Conservation (phyloP, 2,113 vertebrate species). For the Phyllostomus hastatus region DNA sequence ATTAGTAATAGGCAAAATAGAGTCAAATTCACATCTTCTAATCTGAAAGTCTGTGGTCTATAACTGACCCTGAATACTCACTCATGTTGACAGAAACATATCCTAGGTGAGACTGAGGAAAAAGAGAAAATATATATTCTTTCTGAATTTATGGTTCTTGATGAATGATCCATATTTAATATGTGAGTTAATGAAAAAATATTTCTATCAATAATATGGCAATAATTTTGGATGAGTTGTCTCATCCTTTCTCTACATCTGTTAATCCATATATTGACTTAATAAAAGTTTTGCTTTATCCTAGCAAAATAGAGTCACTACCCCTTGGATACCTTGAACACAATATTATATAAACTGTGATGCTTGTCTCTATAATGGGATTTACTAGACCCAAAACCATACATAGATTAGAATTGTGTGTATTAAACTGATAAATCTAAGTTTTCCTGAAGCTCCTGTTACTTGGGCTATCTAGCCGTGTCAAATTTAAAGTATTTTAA, state of each 20-base stretch:
- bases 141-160: neutral
- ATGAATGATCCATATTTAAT: neutral
- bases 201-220: neutral
- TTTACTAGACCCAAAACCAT: neutral
- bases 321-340: neutral
- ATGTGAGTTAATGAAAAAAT: neutral
- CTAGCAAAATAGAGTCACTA: neutral
- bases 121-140: neutral
- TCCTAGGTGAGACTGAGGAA: neutral
- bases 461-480: neutral
- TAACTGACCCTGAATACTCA: neutral
- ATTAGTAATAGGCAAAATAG: neutral
- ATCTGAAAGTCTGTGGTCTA: neutral
- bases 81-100: neutral
- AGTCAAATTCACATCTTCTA: neutral
- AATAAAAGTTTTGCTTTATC: neutral
- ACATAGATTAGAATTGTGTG: neutral
- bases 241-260: neutral
- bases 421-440: neutral
- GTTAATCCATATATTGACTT: neutral
- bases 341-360: neutral
- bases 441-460: neutral
- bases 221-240: neutral
- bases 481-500: neutral
- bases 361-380: neutral